A percentile compares a stretch with the other conserved stretches of the same genome.
phyloP scores from a whole-genome alignment of 2,888 invertebrate genomes.

The Carabus problematicus region DNA sequence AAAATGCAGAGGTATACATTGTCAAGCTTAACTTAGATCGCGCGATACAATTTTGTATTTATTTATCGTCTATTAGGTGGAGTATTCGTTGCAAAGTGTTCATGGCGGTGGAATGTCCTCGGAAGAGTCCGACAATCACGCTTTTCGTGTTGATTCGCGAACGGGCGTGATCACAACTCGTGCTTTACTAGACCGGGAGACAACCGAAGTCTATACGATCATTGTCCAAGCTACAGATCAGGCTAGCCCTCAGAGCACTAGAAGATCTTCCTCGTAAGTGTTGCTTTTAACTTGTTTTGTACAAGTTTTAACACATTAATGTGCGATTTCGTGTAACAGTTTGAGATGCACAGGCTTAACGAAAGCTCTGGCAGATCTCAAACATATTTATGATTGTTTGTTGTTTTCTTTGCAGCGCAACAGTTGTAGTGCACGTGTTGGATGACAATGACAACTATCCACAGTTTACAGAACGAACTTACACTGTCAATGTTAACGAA shows the following conservation, averaged over 20 bases:
- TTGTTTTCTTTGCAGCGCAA: constrained; percentile 70
- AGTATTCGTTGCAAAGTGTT: constrained; percentile 78
- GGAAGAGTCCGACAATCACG: constrained; percentile 74
- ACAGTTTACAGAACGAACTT: constrained; percentile 88
- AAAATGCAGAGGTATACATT: constrained; percentile 78
- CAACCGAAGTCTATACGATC: constrained; percentile 82
- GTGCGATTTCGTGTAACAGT: too few species aligned
- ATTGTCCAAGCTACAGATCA: constrained; percentile 87
- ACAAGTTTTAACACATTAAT: too few species aligned
- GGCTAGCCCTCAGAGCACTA: constrained; percentile 78
- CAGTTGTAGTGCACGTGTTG: constrained; percentile 79
- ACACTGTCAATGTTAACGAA: constrained; percentile 86
- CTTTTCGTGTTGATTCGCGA: constrained; percentile 85
- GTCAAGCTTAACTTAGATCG: too few species aligned
- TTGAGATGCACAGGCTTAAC: too few species aligned
- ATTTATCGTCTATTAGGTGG: constrained; percentile 61
- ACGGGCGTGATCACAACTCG: constrained; percentile 88
- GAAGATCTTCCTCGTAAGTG: constrained; percentile 75
- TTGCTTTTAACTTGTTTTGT: too few species aligned
- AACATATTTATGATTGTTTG: too few species aligned
- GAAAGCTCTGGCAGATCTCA: too few species aligned
- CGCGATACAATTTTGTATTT: neutral
- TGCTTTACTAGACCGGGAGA: constrained; percentile 85
- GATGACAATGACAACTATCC: constrained; percentile 96
- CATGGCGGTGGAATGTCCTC: constrained; percentile 67